Conservation (phyloP, 1,140 invertebrate genomes). For the Brachionus angularis region DNA sequence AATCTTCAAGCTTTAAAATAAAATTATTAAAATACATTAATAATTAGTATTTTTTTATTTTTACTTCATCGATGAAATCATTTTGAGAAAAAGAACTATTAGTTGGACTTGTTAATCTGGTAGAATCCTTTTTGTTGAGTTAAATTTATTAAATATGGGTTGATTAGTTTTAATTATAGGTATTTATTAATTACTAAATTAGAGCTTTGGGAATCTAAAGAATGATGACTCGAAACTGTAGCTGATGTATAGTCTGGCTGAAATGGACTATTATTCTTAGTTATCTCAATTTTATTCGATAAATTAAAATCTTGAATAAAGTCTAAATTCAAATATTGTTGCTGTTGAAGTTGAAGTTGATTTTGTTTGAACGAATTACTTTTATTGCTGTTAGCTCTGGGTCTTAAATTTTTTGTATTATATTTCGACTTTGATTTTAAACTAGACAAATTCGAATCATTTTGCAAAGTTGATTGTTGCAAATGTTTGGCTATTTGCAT, state of each 20-base stretch:
- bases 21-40: neutral
- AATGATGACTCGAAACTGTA: slow-evolving; percentile 24
- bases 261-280: neutral
- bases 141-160: too few relatives aligned
- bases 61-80: slow-evolving; percentile 13
- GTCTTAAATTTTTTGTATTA: slow-evolving; percentile 53
- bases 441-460: too few relatives aligned
- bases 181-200: too few relatives aligned
- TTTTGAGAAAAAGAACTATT: slow-evolving; percentile 36
- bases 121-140: too few relatives aligned
- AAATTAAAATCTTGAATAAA: neutral
- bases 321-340: slow-evolving; percentile 7
- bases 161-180: too few relatives aligned
- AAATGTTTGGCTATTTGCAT: slow-evolving; percentile 69
- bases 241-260: neutral
- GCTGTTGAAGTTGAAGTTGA: neutral
- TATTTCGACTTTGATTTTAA: neutral
- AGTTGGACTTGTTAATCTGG: neutral
- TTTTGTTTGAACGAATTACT: slow-evolving; percentile 40
- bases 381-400: slow-evolving; percentile 53
- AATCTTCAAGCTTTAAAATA: slow-evolving; percentile 4
- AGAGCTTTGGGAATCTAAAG: neutral
- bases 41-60: neutral
- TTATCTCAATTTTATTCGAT: slow-evolving; percentile 16
- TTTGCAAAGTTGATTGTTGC: neutral